A percentile compares a stretch with the other conserved stretches of the same genome.
Conservation (phyloP, 2,888 invertebrate genomes). For the Antitype chi region DNA sequence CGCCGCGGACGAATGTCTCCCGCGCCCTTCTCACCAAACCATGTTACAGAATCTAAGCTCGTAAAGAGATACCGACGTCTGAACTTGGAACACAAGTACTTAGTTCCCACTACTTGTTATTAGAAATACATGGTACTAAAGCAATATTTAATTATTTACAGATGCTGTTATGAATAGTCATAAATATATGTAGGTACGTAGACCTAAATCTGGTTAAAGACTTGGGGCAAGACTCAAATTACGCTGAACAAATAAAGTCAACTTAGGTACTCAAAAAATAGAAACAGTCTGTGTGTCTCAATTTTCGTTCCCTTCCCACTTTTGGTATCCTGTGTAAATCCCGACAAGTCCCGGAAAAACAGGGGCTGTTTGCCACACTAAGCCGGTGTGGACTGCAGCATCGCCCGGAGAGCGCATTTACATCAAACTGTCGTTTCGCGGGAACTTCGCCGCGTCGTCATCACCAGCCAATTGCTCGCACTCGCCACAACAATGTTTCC, state of each 20-base stretch:
- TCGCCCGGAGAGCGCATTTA: slow-evolving; percentile 79
- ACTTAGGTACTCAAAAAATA: slow-evolving; percentile 1
- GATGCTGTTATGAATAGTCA: neutral
- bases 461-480: slow-evolving; percentile 67
- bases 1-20: slow-evolving; percentile 67
- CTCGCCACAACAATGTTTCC: slow-evolving; percentile 67
- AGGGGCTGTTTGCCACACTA: slow-evolving; percentile 47
- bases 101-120: neutral
- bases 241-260: slow-evolving; percentile 8
- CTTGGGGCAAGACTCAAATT: neutral
- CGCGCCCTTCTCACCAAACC: slow-evolving; percentile 41
- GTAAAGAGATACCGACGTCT: slow-evolving; percentile 3
- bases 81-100: neutral
- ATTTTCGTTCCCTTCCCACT: slow-evolving; percentile 3
- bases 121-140: neutral
- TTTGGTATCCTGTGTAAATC: slow-evolving; percentile 32
- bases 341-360: slow-evolving; percentile 32
- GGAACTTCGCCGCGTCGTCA: slow-evolving; percentile 71
- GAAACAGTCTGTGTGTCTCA: neutral
- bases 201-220: neutral
- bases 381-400: slow-evolving; percentile 65
- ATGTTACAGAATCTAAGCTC: slow-evolving; percentile 38
- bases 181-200: neutral
- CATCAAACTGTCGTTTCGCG: slow-evolving; percentile 86
- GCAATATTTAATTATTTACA: neutral